Percentiles rank a stretch among this genome's conserved stretches.
phyloP scores from a whole-genome alignment of 2,113 vertebrate genomes.

The Phaetusa simplex region DNA sequence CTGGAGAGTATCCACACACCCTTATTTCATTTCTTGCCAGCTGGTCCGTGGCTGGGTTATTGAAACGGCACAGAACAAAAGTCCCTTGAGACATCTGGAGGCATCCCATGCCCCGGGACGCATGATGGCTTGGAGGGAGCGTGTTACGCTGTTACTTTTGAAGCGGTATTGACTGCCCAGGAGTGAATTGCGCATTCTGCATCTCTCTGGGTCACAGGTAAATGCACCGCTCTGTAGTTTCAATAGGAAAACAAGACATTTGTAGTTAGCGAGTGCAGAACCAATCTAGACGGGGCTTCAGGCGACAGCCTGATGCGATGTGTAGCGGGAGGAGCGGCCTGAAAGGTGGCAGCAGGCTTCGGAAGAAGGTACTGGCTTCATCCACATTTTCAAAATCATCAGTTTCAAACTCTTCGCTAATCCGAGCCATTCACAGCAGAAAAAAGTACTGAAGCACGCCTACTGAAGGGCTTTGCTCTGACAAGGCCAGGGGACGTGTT shows the following conservation, averaged over 20 bases:
- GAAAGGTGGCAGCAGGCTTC: background rate
- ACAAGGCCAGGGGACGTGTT: accelerated
- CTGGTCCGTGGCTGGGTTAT: background rate
- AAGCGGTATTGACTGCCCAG: background rate
- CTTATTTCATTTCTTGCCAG: background rate
- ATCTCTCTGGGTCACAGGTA: background rate
- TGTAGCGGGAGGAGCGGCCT: background rate
- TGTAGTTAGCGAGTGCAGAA: background rate
- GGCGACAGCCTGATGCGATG: accelerated
- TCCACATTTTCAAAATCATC: accelerated
- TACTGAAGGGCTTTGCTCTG: background rate
- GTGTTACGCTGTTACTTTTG: accelerated
- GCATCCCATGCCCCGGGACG: background rate
- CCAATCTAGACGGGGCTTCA: background rate
- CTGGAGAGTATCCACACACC: no score
- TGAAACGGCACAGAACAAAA: background rate
- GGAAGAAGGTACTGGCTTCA: background rate
- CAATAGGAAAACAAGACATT: background rate
- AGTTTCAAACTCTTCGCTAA: background rate
- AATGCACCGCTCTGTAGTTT: background rate
- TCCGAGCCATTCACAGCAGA: background rate
- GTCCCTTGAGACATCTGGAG: background rate
- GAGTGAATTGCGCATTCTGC: no score
- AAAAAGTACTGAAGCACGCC: accelerated
- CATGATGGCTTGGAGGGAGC: background rate